Percentiles rank a stretch among this genome's conserved stretches.
Conservation (phyloP, 2,797 vertebrate species). For the Hirundo rustica region DNA sequence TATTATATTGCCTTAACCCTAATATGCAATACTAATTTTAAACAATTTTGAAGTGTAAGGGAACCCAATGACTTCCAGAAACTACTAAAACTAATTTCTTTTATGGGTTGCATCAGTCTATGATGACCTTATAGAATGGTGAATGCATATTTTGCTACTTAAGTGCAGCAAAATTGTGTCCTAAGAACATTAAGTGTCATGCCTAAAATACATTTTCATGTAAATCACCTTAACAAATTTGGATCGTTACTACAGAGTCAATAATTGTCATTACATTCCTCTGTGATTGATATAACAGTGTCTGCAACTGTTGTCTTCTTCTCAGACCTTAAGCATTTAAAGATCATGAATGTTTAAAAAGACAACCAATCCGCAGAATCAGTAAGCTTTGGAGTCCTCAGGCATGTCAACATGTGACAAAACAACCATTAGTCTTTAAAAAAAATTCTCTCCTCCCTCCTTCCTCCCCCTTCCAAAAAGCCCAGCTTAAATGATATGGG, state of each 20-base stretch:
- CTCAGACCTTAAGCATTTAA: conserved; percentile 21
- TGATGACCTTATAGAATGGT: neutral
- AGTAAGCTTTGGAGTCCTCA: neutral
- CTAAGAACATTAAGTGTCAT: neutral
- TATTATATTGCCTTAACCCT: neutral
- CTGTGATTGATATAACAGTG: neutral
- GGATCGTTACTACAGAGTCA: neutral
- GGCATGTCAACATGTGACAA: neutral
- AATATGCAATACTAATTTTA: neutral
- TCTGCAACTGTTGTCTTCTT: neutral
- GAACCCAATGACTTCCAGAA: neutral
- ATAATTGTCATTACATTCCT: conserved; percentile 5
- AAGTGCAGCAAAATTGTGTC: neutral
- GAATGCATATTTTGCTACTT: neutral
- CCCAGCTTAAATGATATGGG: neutral
- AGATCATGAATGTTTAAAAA: conserved; percentile 55
- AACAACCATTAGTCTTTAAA: neutral
- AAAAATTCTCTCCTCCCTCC: neutral
- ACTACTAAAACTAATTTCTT: neutral
- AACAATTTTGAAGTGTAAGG: neutral
- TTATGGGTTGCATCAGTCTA: neutral
- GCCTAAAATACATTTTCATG: neutral
- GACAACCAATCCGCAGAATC: conserved; percentile 48
- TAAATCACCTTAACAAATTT: neutral
- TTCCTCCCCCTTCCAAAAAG: accelerated